Percentiles rank a stretch among this genome's conserved stretches.
Evolutionary conservation across 2,797 vertebrate species (phyloP).

Genomic region (Anableps anableps): DNA sequence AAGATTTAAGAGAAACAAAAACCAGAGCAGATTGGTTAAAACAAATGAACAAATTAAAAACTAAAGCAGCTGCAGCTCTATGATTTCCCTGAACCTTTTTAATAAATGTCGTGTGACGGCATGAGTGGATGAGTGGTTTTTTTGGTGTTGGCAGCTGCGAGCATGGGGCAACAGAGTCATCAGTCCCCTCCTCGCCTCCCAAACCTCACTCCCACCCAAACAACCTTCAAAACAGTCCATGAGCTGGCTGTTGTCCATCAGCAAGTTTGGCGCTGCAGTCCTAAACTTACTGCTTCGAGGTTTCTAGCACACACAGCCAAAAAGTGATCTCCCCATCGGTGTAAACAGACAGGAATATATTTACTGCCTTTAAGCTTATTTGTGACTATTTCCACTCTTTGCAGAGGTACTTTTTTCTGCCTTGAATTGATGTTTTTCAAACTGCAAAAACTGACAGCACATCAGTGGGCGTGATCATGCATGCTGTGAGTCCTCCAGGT

Average conservation of each 20-base stretch:
- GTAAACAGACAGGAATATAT: slow-evolving; percentile 8
- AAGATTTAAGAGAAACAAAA: neutral
- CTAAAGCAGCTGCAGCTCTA: slow-evolving; percentile 12
- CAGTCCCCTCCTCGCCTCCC: neutral
- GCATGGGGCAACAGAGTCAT: slow-evolving; percentile 25
- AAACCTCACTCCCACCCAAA: slow-evolving; percentile 22
- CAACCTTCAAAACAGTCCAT: slow-evolving; percentile 25
- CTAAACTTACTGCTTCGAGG: slow-evolving; percentile 5
- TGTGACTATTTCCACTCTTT: neutral
- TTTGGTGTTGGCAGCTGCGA: slow-evolving; percentile 41
- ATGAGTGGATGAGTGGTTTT: slow-evolving; percentile 46
- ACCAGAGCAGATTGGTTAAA: slow-evolving; percentile 11
- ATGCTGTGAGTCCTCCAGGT: slow-evolving; percentile 1
- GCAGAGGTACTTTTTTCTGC: slow-evolving; percentile 1
- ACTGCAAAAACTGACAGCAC: neutral
- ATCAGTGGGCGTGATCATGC: neutral
- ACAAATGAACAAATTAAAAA: slow-evolving; percentile 10
- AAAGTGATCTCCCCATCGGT: slow-evolving; percentile 7
- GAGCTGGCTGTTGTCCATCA: slow-evolving; percentile 42
- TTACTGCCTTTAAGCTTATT: neutral
- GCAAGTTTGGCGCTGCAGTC: slow-evolving; percentile 23
- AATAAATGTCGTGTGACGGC: slow-evolving; percentile 42
- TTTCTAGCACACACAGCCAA: neutral
- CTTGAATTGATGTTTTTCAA: slow-evolving; percentile 1
- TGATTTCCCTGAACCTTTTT: slow-evolving; percentile 34